Evolutionary conservation across 2,888 invertebrate genomes (phyloP).

Genomic region (Colostygia pectinataria): DNA sequence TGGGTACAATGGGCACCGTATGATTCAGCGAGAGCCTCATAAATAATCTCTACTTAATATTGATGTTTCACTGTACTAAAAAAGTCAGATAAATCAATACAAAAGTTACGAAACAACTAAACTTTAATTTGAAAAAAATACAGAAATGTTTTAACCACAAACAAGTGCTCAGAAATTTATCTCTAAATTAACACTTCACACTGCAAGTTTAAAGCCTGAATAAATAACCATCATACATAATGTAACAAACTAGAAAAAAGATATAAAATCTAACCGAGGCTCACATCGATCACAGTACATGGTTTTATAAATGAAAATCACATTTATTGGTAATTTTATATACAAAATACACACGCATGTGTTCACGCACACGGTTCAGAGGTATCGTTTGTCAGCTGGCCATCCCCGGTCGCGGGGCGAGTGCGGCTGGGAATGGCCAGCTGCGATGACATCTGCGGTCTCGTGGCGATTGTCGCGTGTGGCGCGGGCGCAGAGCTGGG

Average conservation of each 20-base stretch:
- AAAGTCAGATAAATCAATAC: not conserved
- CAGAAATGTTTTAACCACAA: constrained; percentile 30
- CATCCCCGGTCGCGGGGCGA: constrained; percentile 44
- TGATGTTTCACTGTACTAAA: too few relatives aligned
- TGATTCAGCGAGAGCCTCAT: too few relatives aligned
- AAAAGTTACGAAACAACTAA: constrained; percentile 13
- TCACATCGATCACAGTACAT: constrained; percentile 15
- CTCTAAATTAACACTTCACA: constrained; percentile 15
- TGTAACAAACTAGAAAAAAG: constrained; percentile 19
- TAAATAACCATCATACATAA: constrained; percentile 26
- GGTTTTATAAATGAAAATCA: constrained; percentile 29
- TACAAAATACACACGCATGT: constrained; percentile 55
- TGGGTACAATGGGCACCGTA: too few relatives aligned
- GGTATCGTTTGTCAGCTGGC: constrained; percentile 52
- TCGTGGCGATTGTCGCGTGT: constrained; percentile 29
- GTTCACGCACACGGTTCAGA: constrained; percentile 35
- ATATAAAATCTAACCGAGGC: constrained; percentile 20
- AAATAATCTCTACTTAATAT: too few relatives aligned
- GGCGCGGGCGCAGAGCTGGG: constrained; percentile 30
- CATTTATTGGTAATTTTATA: constrained; percentile 58
- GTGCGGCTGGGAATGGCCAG: constrained; percentile 54
- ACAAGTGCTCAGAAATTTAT: constrained; percentile 17
- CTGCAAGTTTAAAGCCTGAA: constrained; percentile 17
- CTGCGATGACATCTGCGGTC: constrained; percentile 40
- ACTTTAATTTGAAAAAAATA: constrained; percentile 32